Base-by-base conservation (phyloP, 1,140 invertebrate species). In the Ceratina australensis region DNA sequence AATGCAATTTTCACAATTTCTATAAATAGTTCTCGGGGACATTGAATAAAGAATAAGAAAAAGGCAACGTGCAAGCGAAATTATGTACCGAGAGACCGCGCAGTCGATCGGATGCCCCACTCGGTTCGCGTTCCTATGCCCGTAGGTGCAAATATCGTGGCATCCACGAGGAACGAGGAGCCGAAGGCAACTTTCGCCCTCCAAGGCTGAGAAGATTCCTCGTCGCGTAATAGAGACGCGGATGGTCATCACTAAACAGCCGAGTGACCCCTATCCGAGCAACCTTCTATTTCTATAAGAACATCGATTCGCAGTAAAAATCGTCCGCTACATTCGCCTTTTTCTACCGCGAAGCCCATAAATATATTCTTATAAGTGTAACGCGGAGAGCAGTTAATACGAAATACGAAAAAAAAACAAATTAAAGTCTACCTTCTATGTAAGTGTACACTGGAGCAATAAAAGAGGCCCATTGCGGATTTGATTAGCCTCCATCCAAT, bases 161-260 rank as follows among this genome's bases (percentile, higher is more conserved):
- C 78, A 82, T 89, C 87, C 87, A 84, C 81, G 82, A 85, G 5
- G 33, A 42, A 42, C 33, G 33, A 72, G 66, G 78, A 86, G 83
- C 57, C 67, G 81, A 83, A 90, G 88, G 90, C 89, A 90, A 90
- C 90, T 91, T 91, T 91, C 90, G 90, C 90, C 90, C 90, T 88
- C 88, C 90, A 91, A 91, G 90, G 90, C 90, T 90, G 90, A 89
- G 90, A 91, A 90, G 89, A 90, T 88, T 90, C 87, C 82, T 87
- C 79, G 68, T 59, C 72, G 80, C 81, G 82, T 88, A 89, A 86
- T 88, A 69, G 80, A 84, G 73, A 86, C 77, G 79, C 74, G 73
- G 57, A 68, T 76, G 71, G 65, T 75, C 83, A 76, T 79, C 52
- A 7, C 8, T 85, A 79, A 84, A 84, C 75, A 76, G 74, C 74